phyloP scores from a whole-genome alignment of 2,888 invertebrate genomes.

The Amblyteles armatorius region DNA sequence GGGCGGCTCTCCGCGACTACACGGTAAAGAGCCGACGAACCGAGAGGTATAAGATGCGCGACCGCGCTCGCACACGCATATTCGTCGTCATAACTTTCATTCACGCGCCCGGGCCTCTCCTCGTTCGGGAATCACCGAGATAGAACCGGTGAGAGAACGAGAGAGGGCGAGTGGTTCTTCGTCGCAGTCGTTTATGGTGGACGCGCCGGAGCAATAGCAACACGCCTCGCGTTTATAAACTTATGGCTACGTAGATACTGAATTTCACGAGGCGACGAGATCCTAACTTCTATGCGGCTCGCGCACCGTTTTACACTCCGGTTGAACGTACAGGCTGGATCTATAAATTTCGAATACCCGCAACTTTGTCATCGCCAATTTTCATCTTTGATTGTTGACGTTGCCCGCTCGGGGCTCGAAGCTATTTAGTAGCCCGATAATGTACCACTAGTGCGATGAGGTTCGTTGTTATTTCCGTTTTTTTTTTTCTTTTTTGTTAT shows the following conservation, averaged over 20 bases:
- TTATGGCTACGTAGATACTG: conserved; percentile 59
- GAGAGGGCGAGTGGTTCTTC: conserved; percentile 29
- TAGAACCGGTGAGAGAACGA: conserved; percentile 12
- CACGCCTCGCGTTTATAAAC: conserved; percentile 60
- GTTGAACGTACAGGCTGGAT: neutral
- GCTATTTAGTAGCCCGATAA: neutral
- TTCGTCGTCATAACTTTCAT: conserved; percentile 76
- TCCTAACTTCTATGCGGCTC: conserved; percentile 44
- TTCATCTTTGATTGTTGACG: neutral
- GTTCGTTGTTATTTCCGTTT: conserved; percentile 4
- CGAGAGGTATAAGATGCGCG: conserved; percentile 37
- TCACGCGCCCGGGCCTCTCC: conserved; percentile 54
- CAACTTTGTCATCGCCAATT: conserved; percentile 17
- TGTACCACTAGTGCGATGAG: neutral
- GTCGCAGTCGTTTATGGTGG: conserved; percentile 49
- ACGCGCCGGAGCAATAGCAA: conserved; percentile 30
- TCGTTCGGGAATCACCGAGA: conserved; percentile 53
- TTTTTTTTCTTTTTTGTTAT: conserved; percentile 12
- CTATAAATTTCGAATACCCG: neutral
- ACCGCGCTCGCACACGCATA: conserved; percentile 66
- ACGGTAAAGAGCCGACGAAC: conserved; percentile 30
- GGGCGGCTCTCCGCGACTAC: conserved; percentile 59
- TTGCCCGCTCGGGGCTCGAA: neutral
- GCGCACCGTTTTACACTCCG: conserved; percentile 15
- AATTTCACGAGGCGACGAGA: conserved; percentile 65